Conservation (phyloP, 2,888 invertebrate genomes). For the Laothoe populi region DNA sequence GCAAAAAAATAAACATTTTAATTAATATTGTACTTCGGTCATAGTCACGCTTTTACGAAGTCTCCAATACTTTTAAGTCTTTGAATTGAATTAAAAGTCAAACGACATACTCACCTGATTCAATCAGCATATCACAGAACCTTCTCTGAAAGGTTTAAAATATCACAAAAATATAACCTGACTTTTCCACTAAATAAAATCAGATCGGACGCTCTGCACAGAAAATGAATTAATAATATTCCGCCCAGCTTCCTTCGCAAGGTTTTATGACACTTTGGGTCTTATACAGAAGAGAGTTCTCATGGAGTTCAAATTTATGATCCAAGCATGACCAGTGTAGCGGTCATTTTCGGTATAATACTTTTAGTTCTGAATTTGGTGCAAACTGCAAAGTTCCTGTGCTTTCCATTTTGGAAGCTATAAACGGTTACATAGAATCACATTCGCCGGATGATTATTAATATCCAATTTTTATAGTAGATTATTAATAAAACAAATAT, state of each 20-base stretch:
- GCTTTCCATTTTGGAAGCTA: neutral
- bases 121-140: too few relatives aligned
- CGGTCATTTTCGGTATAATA: constrained; percentile 7
- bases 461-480: neutral
- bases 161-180: neutral
- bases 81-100: too few relatives aligned
- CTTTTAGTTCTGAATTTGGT: neutral
- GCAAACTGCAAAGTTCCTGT: too few relatives aligned
- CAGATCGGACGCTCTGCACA: neutral
- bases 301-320: constrained; percentile 16
- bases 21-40: too few relatives aligned
- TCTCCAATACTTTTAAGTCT: too few relatives aligned
- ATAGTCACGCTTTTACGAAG: too few relatives aligned
- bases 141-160: neutral
- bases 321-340: constrained; percentile 3
- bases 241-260: neutral
- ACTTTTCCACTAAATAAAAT: constrained; percentile 5
- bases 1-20: too few relatives aligned
- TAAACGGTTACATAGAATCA: too few relatives aligned
- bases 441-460: too few relatives aligned
- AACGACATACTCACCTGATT: neutral
- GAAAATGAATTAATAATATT: constrained; percentile 22
- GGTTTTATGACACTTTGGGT: constrained; percentile 13
- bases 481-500: too few relatives aligned
- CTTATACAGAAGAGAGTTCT: constrained; percentile 10